Percentiles rank a stretch among this genome's conserved stretches.
These are phyloP conservation scores for Drosophila dives DNA, from an alignment of 2,888 invertebrate genomes.

Conservation along the genomic window DNA sequence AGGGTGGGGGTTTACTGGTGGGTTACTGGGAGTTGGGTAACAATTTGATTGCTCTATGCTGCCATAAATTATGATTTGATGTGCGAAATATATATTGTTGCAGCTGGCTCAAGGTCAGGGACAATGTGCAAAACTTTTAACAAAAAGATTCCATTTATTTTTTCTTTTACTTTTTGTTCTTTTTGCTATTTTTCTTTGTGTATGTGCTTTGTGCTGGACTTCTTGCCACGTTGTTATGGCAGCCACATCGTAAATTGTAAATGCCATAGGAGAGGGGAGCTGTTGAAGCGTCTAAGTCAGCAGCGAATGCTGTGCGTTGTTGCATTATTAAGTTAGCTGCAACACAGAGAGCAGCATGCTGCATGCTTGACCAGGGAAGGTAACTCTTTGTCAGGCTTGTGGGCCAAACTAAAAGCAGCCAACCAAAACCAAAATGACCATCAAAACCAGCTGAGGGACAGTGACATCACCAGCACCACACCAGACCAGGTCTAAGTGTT, in stretches of 20 bases:
- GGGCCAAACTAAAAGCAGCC: slow-evolving; percentile 5
- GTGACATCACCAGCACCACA: no score
- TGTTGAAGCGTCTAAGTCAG: background rate
- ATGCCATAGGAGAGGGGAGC: slow-evolving; percentile 26
- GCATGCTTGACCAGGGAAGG: slow-evolving; percentile 24
- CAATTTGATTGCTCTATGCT: slow-evolving; percentile 37
- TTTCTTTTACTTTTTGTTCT: background rate
- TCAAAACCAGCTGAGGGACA: slow-evolving; percentile 25
- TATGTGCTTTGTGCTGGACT: slow-evolving; percentile 29
- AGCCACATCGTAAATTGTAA: slow-evolving; percentile 60
- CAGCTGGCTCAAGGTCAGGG: slow-evolving; percentile 41
- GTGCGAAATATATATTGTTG: slow-evolving; percentile 66
- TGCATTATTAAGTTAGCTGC: slow-evolving; percentile 75
- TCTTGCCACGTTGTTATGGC: slow-evolving; percentile 67
- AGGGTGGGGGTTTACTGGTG: background rate
- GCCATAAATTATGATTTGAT: slow-evolving; percentile 77
- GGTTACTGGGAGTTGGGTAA: slow-evolving; percentile 13
- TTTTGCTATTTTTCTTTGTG: background rate
- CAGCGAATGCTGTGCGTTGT: slow-evolving; percentile 26
- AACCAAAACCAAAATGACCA: slow-evolving; percentile 25
- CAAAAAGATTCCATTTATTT: slow-evolving; percentile 15
- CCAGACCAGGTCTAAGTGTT: slow-evolving; percentile 34
- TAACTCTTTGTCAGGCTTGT: no score
- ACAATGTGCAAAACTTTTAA: slow-evolving; percentile 10
- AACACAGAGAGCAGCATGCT: slow-evolving; percentile 24